These are phyloP conservation scores for Drosophila sproati DNA, from an alignment of 1,140 invertebrate genomes.

Conservation along the genomic window DNA sequence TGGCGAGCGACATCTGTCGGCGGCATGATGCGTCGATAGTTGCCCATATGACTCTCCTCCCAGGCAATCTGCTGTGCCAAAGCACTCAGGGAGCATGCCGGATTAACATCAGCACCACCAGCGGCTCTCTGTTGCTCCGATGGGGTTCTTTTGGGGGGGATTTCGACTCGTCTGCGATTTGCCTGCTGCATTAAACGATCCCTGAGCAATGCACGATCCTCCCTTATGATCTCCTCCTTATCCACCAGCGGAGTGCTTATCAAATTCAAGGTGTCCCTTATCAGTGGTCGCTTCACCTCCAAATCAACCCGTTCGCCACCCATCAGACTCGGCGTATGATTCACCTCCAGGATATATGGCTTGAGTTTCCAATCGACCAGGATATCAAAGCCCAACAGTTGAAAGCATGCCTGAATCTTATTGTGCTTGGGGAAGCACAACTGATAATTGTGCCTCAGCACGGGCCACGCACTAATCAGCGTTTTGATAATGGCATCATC, in stretches of 20 bases:
- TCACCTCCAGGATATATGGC: constrained; percentile 94
- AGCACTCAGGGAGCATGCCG: constrained; percentile 71
- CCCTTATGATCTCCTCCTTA: constrained; percentile 90
- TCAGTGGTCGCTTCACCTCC: constrained; percentile 92
- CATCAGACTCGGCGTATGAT: constrained; percentile 96
- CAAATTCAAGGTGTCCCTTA: constrained; percentile 93
- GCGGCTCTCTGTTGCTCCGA: neutral
- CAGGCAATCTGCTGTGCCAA: constrained; percentile 89
- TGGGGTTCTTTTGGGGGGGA: neutral
- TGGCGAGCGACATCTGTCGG: constrained; percentile 52
- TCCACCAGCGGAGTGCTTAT: constrained; percentile 92
- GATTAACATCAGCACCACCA: constrained; percentile 7
- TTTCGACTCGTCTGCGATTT: constrained; percentile 85
- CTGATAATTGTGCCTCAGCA: constrained; percentile 94
- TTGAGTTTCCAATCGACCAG: constrained; percentile 93
- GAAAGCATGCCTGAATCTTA: constrained; percentile 93
- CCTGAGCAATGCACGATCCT: constrained; percentile 85
- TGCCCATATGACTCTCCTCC: constrained; percentile 91
- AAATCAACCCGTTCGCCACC: constrained; percentile 92
- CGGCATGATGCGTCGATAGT: constrained; percentile 86
- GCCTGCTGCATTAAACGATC: constrained; percentile 51
- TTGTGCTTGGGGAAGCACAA: constrained; percentile 94
- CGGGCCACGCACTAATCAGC: constrained; percentile 92
- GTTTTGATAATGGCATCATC: constrained; percentile 97
- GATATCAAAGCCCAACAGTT: constrained; percentile 95